Conservation (phyloP, 1,140 invertebrate genomes). For the Nixonia krombeini region DNA sequence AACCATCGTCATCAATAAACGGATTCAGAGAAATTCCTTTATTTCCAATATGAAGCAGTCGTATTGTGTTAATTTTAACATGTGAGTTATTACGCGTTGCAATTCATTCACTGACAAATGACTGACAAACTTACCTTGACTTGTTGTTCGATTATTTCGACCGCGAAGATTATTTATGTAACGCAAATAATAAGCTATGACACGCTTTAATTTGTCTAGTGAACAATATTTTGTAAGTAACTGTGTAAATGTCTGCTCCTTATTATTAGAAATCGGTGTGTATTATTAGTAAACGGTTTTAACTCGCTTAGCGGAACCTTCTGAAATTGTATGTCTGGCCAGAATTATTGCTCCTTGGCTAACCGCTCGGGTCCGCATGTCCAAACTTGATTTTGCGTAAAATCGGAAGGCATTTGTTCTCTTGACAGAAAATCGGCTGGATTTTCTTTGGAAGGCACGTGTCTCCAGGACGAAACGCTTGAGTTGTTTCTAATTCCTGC, state of each 20-base stretch:
- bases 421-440: slow-evolving; percentile 46
- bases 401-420: neutral
- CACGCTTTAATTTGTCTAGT: neutral
- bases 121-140: too few relatives aligned
- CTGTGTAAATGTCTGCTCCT: too few relatives aligned
- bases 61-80: neutral
- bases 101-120: too few relatives aligned
- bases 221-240: slow-evolving; percentile 5
- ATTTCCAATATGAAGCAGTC: neutral
- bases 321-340: neutral
- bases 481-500: slow-evolving; percentile 42
- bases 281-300: too few relatives aligned
- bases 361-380: neutral
- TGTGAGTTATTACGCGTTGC: too few relatives aligned
- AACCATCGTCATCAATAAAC: slow-evolving; percentile 5
- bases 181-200: neutral
- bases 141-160: too few relatives aligned
- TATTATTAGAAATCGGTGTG: too few relatives aligned
- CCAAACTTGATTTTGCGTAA: neutral
- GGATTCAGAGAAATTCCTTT: slow-evolving; percentile 1
- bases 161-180: neutral
- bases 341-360: neutral
- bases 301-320: too few relatives aligned
- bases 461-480: slow-evolving; percentile 33
- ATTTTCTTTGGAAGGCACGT: slow-evolving; percentile 50